Evolutionary conservation across 2,888 invertebrate genomes (phyloP).

Genomic region (Drosophila nr. fundita): DNA sequence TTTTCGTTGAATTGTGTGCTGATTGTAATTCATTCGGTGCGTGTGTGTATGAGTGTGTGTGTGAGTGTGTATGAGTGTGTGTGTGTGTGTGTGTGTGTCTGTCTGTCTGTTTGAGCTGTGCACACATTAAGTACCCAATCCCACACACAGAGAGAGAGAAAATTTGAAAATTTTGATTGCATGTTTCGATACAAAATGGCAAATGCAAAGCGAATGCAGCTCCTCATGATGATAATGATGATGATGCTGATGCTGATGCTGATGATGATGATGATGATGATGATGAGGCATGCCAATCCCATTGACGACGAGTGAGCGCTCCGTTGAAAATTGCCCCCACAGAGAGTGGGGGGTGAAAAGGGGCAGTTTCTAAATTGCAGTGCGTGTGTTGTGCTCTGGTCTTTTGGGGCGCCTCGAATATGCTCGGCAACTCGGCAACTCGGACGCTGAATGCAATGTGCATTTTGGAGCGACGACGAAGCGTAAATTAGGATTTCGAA

Average conservation of each 20-base stretch:
- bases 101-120: slow-evolving; percentile 66
- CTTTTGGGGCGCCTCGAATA: slow-evolving; percentile 40
- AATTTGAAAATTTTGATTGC: slow-evolving; percentile 84
- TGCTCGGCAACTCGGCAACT: slow-evolving; percentile 14
- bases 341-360: neutral
- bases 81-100: slow-evolving; percentile 65
- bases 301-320: slow-evolving; percentile 48
- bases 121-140: slow-evolving; percentile 29
- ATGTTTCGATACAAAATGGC: slow-evolving; percentile 82
- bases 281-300: slow-evolving; percentile 81
- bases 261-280: slow-evolving; percentile 34
- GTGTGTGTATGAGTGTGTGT: slow-evolving; percentile 61
- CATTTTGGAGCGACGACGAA: slow-evolving; percentile 83
- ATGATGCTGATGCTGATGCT: slow-evolving; percentile 1
- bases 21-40: slow-evolving; percentile 80
- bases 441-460: slow-evolving; percentile 77
- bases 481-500: slow-evolving; percentile 85
- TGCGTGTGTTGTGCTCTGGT: slow-evolving; percentile 59
- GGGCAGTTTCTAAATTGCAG: slow-evolving; percentile 60
- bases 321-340: slow-evolving; percentile 52
- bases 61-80: slow-evolving; percentile 66
- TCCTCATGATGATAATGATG: slow-evolving; percentile 13
- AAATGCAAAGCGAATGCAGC: slow-evolving; percentile 60
- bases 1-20: slow-evolving; percentile 82
- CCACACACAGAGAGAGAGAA: slow-evolving; percentile 45